Conservation (phyloP, 2,113 vertebrate species). For the Prolemur simus region DNA sequence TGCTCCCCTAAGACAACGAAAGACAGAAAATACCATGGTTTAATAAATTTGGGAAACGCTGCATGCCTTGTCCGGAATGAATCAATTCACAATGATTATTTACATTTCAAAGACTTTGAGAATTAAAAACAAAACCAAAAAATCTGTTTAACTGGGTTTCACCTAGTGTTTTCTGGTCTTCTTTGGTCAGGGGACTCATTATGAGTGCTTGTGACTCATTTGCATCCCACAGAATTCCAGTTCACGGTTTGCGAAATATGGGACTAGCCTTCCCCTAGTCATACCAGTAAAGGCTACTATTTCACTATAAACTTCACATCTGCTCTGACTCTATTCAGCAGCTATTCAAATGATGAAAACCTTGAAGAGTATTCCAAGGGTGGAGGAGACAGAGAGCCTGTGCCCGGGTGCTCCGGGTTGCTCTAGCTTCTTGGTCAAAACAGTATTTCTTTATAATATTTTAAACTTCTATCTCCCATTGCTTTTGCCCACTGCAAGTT, state of each 20-base stretch:
- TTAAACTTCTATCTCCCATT: background rate
- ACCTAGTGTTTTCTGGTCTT: background rate
- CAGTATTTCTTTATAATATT: background rate
- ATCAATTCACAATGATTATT: background rate
- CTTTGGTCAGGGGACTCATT: background rate
- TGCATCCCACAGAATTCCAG: background rate
- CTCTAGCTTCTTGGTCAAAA: background rate
- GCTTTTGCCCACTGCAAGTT: background rate
- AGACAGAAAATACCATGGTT: background rate
- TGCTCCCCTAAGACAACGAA: background rate
- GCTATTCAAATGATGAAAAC: background rate
- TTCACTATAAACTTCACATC: background rate
- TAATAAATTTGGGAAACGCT: background rate
- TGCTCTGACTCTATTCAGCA: background rate
- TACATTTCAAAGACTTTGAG: background rate
- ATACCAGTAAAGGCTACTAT: background rate
- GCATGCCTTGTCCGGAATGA: background rate
- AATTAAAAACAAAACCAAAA: slow-evolving; percentile 29
- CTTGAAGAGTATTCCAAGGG: background rate
- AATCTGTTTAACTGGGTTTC: background rate
- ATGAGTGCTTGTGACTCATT: background rate
- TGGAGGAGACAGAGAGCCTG: background rate
- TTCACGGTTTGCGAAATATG: background rate
- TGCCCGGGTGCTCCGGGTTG: background rate
- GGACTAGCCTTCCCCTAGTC: background rate